Conservation (phyloP, 2,797 vertebrate genomes). For the Leucoraja ocellata region DNA sequence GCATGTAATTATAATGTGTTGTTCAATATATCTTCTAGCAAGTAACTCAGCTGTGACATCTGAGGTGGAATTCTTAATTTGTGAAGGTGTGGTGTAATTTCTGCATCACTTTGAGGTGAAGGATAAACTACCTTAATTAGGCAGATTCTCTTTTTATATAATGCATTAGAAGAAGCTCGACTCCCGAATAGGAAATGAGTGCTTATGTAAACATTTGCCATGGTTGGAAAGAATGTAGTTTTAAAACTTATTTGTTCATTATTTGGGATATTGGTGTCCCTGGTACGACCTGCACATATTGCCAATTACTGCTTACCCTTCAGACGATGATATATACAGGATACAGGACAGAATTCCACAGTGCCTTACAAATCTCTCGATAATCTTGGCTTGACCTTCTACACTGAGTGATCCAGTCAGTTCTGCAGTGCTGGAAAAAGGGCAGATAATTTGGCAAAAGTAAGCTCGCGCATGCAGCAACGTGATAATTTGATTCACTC, state of each 20-base stretch:
- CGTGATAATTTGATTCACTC: no score
- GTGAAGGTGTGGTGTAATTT: conserved; percentile 3
- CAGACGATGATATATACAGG: no score
- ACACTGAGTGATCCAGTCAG: no score
- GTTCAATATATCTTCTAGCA: conserved; percentile 13
- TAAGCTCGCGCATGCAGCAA: no score
- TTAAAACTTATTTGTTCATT: not conserved
- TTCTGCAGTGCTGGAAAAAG: no score
- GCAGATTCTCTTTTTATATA: not conserved
- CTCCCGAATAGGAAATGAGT: not conserved
- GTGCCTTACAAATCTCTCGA: no score
- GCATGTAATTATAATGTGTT: not conserved
- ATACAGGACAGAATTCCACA: no score
- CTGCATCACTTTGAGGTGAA: not conserved
- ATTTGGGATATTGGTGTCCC: not conserved
- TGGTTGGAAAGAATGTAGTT: not conserved
- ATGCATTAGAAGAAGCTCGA: not conserved
- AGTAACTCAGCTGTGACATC: not conserved
- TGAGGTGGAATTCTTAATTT: not conserved
- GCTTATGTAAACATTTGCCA: no score
- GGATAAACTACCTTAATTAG: not conserved
- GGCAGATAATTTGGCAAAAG: no score
- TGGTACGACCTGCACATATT: not conserved
- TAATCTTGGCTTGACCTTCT: no score
- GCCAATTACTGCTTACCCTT: not conserved